These are phyloP conservation scores for Capreolus pygargus DNA, from an alignment of 2,113 vertebrate species.

Conservation along the genomic window DNA sequence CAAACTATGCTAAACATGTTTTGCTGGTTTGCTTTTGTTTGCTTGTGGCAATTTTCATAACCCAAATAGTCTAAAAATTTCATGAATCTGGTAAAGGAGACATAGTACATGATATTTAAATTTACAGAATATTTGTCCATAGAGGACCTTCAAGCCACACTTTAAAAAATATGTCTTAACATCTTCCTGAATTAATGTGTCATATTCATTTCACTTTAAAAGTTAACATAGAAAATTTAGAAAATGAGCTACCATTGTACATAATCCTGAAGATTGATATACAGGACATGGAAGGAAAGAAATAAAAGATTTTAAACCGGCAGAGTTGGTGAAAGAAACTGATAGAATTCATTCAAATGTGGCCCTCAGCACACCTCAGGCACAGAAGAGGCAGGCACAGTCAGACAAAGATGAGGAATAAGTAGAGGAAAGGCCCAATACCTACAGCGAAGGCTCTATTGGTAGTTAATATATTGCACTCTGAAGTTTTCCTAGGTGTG, in stretches of 20 bases:
- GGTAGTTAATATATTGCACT: background rate
- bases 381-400: background rate
- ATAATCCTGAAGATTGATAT: background rate
- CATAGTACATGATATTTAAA: background rate
- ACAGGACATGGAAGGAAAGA: background rate
- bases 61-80: slow-evolving; percentile 1
- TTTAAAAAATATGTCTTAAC: background rate
- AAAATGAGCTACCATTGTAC: background rate
- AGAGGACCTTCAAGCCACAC: background rate
- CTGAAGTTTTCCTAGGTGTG: background rate
- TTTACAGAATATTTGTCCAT: background rate
- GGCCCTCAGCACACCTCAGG: too few species aligned
- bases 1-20: slow-evolving; percentile 15
- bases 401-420: background rate
- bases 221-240: background rate
- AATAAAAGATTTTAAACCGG: background rate
- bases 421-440: background rate
- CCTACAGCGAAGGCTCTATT: background rate
- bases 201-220: background rate
- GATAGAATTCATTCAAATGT: background rate
- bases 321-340: background rate
- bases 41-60: background rate
- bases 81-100: background rate
- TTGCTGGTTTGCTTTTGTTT: background rate
- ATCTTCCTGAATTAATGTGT: background rate